Base-by-base conservation (phyloP, 2,113 vertebrate genomes). In the Tympanuchus pallidicinctus region DNA sequence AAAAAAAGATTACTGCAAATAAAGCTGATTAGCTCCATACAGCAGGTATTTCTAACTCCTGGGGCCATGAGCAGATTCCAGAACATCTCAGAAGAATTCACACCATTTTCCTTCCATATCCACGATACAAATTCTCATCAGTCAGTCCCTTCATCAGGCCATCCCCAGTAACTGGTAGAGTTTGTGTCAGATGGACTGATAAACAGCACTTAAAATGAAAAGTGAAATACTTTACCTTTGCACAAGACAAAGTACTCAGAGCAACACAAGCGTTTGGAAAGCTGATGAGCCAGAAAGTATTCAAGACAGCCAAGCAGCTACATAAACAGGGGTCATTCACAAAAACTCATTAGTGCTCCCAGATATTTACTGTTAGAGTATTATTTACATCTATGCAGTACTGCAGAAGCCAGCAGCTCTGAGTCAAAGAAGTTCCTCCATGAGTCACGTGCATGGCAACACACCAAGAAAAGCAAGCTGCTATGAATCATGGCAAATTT, bases 401-500 rank as follows among this genome's bases (percentile, higher is more conserved):
- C 6, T 56, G 47, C 45, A 82, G 52, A 87, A 87, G n/a, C 25
- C 0, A 1, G 64, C 40, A 70, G 48, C 27, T 63, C 91, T 57
- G 38, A 34, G 50, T 63, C 63, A 30, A 71, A 40, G 71, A 69
- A 86, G 67, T 63, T 95, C 52, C 52, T 82, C 59, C n/a, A 8
- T 73, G 65, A 86, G 76, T 92, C 72, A 82, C 2, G 0, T 10
- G 34, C 27, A 57, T 12, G 47, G 54, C 0, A 0, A 93, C 67
- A 57, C 27, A 80, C 45, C 72, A 95, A 63, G 69, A 94, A 73
- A 54, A 24, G 11, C 82, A 13, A 54, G 24, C 57, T 18, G 63
- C 3, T 36, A 92, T 90, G 76, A 94, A 86, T 93, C 72, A 92
- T 48, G 67, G 64, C 66, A 80, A 82, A 61, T 64, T 84, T 87